Evolutionary conservation across 2,113 vertebrate species (phyloP), one percentile per base, ranked within the genome.

Genomic region (human (Homo sapiens)): DNA sequence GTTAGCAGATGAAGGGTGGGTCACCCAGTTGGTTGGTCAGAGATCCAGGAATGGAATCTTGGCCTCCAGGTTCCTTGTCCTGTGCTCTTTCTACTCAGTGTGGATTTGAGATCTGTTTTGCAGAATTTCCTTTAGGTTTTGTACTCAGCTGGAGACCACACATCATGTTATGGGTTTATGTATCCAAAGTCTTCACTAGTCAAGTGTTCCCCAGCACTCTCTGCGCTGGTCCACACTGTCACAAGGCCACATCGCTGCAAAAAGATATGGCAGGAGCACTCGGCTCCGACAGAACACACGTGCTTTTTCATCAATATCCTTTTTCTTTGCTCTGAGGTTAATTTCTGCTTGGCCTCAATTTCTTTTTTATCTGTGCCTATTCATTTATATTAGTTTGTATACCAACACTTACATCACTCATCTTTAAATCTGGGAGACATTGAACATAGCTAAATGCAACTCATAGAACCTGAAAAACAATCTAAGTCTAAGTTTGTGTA

Each of bases 271-370:
- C 23, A 14, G 66, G 90, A 40, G 59, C 22, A 4, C 72, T 18
- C 25, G 3, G 57, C 61, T 79, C 23, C 59, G 40, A 38, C 6
- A 55, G 75, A 8, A 40, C 73, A 22, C 0, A 1, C 0, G 2
- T 11, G 14, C 40, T 72, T 95, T 95, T 61, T 32, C n/a, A 89
- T 88, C 25, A 35, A 73, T 81, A 76, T 45, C 72, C 45, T 27
- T 85, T 88, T 59, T 57, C 72, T 92, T 93, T 88, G 52, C 48
- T 57, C 55, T 30, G n/a, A 88, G 78, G 52, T 72, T 89, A 61
- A 91, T 96, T 90, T 88, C 95, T 84, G 70, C 76, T 76, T 87
- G 93, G 76, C 27, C 22, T 96, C 50, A 27, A 38, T 83, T 96
- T 93, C 73, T 73, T 90, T 81, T 68, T 43, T 27, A 43, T 55